phyloP scores from a whole-genome alignment of 1,140 invertebrate species.

The Linepithema humile region DNA sequence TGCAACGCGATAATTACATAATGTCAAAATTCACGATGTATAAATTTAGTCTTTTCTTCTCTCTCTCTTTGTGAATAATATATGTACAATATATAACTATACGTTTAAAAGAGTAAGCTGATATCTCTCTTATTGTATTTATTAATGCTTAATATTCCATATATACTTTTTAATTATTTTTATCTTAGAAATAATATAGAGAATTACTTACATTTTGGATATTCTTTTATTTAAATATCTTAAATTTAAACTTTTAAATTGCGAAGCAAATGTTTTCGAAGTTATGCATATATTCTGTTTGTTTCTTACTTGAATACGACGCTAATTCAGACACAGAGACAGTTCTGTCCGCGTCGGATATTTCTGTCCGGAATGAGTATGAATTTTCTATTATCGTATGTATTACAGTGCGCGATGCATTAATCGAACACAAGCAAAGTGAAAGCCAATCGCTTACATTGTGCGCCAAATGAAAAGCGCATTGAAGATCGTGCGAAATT shows the following conservation, averaged over 20 bases:
- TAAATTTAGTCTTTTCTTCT: too few species aligned
- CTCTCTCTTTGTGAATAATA: not conserved
- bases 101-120: too few species aligned
- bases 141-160: too few species aligned
- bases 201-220: too few species aligned
- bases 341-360: not conserved
- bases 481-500: conserved; percentile 26
- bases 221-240: too few species aligned
- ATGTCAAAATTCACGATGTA: not conserved
- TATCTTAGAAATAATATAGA: too few species aligned
- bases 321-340: conserved; percentile 35
- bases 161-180: too few species aligned
- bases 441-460: conserved; percentile 45
- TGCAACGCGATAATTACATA: not conserved
- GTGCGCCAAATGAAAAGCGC: conserved; percentile 33
- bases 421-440: conserved; percentile 24
- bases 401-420: not conserved
- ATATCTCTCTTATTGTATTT: too few species aligned
- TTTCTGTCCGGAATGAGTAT: not conserved
- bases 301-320: conserved; percentile 10
- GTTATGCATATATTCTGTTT: not conserved
- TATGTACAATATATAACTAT: too few species aligned
- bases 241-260: not conserved
- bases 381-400: conserved; percentile 31
- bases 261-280: not conserved